Base-by-base conservation (phyloP, 2,888 invertebrate species). In the Mythimna albipuncta region DNA sequence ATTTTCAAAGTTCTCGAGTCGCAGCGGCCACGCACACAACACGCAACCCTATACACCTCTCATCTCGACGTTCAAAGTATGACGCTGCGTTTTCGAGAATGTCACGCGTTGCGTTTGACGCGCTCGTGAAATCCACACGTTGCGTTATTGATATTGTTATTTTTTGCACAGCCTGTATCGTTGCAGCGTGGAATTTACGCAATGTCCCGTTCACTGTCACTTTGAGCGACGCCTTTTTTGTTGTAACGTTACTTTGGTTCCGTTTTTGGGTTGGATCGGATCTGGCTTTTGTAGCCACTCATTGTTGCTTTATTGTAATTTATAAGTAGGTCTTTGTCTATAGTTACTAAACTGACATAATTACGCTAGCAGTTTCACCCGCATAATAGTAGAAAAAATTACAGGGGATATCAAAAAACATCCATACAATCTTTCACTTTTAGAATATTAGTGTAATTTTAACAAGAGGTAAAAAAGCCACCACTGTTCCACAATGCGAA, bases 81-180 rank as follows among this genome's bases (percentile, higher is more conserved):
- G 94, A 94, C 93, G 92, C 90, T 91, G 93, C 92, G 89, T 84
- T 94, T 93, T 92, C 87, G 88, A 89, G 91, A 92, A 76, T 90
- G 85, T 84, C 86, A 87, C 83, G 83, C 87, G 88, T 85, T 87
- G 86, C 90, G 88, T 91, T 88, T 89, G 91, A 90, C 89, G 88
- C 87, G 89, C 88, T 88, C 87, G 92, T 91, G 91, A 93, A 93
- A 94, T 92, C 87, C 89, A 77, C 85, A 86, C 84, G 86, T 85
- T 85, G 80, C 87, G 87, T 85, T 83, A 81, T 69, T 83, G 83
- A 81, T 81, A 87, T 87, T 81, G 79, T 81, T 84, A 84, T 84
- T 87, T 86, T 87, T 86, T 82, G 84, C 87, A 76, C 83, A 82
- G 7, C 57, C 75, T 68, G 74, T 82, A 81, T 72, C 75, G 74